Base-by-base conservation (phyloP, 2,113 vertebrate genomes). In the Onychostruthus taczanowskii region DNA sequence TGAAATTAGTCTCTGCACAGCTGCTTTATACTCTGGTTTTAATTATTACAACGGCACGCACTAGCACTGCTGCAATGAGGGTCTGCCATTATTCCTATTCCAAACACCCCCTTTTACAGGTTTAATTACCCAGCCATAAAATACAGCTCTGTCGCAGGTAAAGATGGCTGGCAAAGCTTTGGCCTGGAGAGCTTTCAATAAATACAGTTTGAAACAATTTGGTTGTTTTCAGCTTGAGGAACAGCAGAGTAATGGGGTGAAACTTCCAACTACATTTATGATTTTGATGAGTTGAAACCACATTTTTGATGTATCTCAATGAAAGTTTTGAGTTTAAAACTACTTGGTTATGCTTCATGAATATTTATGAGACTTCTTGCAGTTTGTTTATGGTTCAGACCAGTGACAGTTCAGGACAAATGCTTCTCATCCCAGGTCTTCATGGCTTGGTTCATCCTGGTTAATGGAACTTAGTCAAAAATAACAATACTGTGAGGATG, bases 1-100 rank as follows among this genome's bases (percentile, higher is more conserved):
- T 83, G 79, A 75, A 88, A 92, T 87, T 52, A 82, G 66, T 90
- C 89, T 89, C 93, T 78, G 72, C 78, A 84, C 94, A 95, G 95
- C 77, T 96, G 93, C 70, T 85, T 89, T 91, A 52, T 80, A n/a
- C 79, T 63, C 87, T 90, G 83, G 43, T 96, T 94, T 96, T 91
- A 90, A 90, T 91, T 94, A 95, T 44, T 56, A 41, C 67, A 91
- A 87, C 63, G 72, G 90, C 75, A 96, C 59, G 56, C 87, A 88
- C 87, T 43, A 94, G 87, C 70, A 73, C 80, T 49, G 84, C 91
- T 95, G 90, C 93, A 77, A n/a, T 46, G 90, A 93, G 35, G 31
- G 43, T 35, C 55, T 89, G 85, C 35, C 79, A 52, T 81, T 72
- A 78, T 62, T 94, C 77, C 84, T 91, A 43, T 70, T 88, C 91